phyloP scores from a whole-genome alignment of 2,888 invertebrate species.

The Tachina lurida region DNA sequence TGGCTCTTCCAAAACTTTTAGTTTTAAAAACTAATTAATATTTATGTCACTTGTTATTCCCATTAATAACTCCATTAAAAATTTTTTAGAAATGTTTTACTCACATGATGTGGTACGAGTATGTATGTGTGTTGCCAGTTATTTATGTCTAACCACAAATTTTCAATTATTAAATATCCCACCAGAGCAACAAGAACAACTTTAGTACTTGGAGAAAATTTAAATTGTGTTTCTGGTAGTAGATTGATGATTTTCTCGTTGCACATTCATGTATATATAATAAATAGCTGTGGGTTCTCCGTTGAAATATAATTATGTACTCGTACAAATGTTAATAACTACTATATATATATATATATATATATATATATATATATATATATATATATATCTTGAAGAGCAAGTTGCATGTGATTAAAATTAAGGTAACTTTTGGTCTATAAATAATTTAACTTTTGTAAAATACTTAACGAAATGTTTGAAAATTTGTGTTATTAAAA shows the following conservation, averaged over 20 bases:
- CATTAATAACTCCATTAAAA: slow-evolving; percentile 24
- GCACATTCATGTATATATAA: not conserved
- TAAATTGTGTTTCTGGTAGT: slow-evolving; percentile 13
- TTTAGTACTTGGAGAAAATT: slow-evolving; percentile 19
- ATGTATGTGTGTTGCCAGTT: not conserved
- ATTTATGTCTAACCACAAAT: slow-evolving; percentile 39
- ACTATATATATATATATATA: slow-evolving; percentile 1
- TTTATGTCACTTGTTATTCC: slow-evolving; percentile 36
- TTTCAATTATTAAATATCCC: slow-evolving; percentile 59
- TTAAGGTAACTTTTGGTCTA: slow-evolving; percentile 30
- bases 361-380: not conserved
- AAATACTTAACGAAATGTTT: slow-evolving; percentile 12
- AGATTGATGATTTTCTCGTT: not conserved
- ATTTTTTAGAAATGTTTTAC: slow-evolving; percentile 23
- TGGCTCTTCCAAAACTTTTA: not conserved
- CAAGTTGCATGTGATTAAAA: slow-evolving; percentile 29
- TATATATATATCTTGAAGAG: slow-evolving; percentile 3
- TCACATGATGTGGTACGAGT: slow-evolving; percentile 5
- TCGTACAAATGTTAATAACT: slow-evolving; percentile 37
- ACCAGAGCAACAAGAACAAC: slow-evolving; percentile 13
- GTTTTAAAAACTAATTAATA: slow-evolving; percentile 26
- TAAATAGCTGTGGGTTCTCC: not conserved
- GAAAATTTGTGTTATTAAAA: not conserved
- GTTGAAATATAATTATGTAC: slow-evolving; percentile 22
- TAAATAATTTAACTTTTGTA: slow-evolving; percentile 35